Evolutionary conservation across 2,113 vertebrate species (phyloP).

Genomic region (Girardinichthys multiradiatus): DNA sequence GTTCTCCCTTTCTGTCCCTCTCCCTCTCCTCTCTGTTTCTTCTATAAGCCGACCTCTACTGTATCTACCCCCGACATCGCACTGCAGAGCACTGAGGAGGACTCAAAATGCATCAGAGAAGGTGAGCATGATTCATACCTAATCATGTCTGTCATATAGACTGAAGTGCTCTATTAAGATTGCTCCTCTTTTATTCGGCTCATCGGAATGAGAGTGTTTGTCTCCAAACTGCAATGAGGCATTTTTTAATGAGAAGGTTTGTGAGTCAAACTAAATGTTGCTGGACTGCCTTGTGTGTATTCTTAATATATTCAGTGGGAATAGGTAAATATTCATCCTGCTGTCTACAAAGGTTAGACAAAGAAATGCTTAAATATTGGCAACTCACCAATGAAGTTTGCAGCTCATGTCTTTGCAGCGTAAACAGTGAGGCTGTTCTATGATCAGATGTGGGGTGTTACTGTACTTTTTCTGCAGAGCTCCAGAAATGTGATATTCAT

Average conservation of each 20-base stretch:
- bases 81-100: constrained; percentile 70
- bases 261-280: constrained; percentile 18
- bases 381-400: constrained; percentile 61
- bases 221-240: constrained; percentile 34
- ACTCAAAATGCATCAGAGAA: constrained; percentile 73
- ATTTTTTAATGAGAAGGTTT: constrained; percentile 39
- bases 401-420: constrained; percentile 38
- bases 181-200: constrained; percentile 6
- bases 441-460: constrained; percentile 19
- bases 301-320: constrained; percentile 8
- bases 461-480: constrained; percentile 31
- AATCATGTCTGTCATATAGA: constrained; percentile 22
- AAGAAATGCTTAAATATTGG: constrained; percentile 59
- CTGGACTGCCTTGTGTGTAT: constrained; percentile 17
- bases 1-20: constrained; percentile 41
- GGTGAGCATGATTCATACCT: constrained; percentile 66
- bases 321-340: constrained; percentile 1
- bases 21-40: constrained; percentile 65
- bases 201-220: constrained; percentile 24
- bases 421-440: constrained; percentile 26
- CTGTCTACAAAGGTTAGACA: constrained; percentile 17
- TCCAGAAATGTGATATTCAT: constrained; percentile 23
- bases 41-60: constrained; percentile 75
- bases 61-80: constrained; percentile 74
- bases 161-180: constrained; percentile 6